Percentiles rank a stretch among this genome's conserved stretches.
Conservation (phyloP, 2,888 invertebrate species). For the Spodoptera littoralis region DNA sequence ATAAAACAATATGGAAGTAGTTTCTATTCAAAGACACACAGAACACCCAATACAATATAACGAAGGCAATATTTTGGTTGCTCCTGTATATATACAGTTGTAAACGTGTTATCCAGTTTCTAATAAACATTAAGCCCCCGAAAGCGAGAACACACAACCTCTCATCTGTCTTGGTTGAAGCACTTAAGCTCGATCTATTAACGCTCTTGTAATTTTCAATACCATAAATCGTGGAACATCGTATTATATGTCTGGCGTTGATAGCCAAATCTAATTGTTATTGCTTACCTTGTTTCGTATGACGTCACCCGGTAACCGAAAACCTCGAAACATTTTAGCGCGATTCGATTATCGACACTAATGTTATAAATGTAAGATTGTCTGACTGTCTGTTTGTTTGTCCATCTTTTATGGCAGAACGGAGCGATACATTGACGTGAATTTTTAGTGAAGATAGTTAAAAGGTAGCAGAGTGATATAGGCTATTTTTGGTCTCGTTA, state of each 20-base stretch:
- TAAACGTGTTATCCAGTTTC: conserved; percentile 20
- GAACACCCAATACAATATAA: background rate
- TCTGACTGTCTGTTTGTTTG: too few relatives aligned
- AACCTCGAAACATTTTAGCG: conserved; percentile 42
- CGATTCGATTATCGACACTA: conserved; percentile 43
- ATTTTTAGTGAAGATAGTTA: too few relatives aligned
- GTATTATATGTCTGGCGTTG: conserved; percentile 50
- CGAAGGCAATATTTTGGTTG: background rate
- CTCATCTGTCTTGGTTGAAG: conserved; percentile 36
- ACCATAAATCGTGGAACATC: conserved; percentile 53
- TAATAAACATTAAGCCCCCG: conserved; percentile 23
- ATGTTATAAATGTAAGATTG: too few relatives aligned
- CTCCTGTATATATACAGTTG: background rate
- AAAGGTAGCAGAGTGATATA: too few relatives aligned
- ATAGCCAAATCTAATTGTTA: conserved; percentile 58
- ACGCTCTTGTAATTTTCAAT: conserved; percentile 56
- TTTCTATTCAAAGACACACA: too few relatives aligned
- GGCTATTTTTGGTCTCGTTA: too few relatives aligned
- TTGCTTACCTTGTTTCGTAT: conserved; percentile 47
- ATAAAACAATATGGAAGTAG: too few relatives aligned
- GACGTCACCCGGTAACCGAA: conserved; percentile 43
- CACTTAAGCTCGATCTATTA: conserved; percentile 45
- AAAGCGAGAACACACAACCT: conserved; percentile 10
- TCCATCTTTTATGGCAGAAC: too few relatives aligned
- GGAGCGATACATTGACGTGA: too few relatives aligned